These are phyloP conservation scores for Microcebus ravelobensis DNA, from an alignment of 2,113 vertebrate genomes.

Conservation along the genomic window DNA sequence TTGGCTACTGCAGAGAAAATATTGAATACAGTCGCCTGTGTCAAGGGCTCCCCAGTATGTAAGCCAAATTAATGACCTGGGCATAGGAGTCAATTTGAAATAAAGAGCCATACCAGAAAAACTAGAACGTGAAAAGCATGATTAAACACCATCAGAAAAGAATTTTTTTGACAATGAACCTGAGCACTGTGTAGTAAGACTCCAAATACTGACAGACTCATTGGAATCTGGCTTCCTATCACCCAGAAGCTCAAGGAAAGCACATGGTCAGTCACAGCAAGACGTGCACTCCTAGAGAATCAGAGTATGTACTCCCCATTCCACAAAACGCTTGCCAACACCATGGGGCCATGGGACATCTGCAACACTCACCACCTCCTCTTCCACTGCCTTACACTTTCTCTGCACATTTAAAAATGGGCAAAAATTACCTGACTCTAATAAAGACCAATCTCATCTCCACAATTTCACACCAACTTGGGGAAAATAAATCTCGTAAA, in stretches of 20 bases:
- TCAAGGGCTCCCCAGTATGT: background rate
- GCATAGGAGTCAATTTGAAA: constrained; percentile 35
- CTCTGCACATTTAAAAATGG: background rate
- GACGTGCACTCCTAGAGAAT: background rate
- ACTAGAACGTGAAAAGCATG: background rate
- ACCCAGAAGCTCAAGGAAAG: background rate
- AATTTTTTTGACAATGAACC: constrained; percentile 65
- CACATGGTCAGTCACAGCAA: background rate
- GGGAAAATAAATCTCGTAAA: background rate
- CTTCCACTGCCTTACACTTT: background rate
- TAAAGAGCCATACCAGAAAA: constrained; percentile 32
- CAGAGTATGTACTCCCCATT: too few relatives aligned
- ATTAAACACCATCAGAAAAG: background rate
- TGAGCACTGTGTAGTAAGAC: background rate
- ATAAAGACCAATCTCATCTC: background rate
- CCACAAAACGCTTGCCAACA: background rate
- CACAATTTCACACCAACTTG: constrained; percentile 24
- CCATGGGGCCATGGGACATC: fast-evolving
- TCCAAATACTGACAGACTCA: background rate
- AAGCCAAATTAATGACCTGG: background rate
- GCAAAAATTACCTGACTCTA: background rate
- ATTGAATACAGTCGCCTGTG: background rate
- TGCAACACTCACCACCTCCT: background rate
- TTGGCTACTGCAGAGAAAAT: background rate
- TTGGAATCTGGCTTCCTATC: background rate